These are phyloP conservation scores for Orgyia antiqua DNA, from an alignment of 2,888 invertebrate species.

Conservation along the genomic window DNA sequence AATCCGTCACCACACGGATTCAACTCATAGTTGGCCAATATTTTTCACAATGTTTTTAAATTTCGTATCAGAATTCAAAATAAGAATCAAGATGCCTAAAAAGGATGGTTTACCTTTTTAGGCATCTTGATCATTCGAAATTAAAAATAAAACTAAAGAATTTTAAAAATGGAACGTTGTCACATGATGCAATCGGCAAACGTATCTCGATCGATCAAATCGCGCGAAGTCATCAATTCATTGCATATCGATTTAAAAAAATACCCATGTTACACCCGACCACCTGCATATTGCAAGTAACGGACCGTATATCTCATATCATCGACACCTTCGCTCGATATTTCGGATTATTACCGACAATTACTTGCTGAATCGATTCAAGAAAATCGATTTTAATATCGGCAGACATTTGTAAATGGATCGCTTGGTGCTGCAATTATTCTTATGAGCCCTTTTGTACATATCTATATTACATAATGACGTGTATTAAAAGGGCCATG, in stretches of 20 bases:
- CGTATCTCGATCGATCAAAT: constrained; percentile 30
- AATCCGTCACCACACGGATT: too few species aligned
- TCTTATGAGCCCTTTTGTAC: constrained; percentile 25
- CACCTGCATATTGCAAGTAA: constrained; percentile 64
- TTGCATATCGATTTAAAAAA: constrained; percentile 39
- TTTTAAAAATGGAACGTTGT: constrained; percentile 9
- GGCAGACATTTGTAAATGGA: constrained; percentile 30
- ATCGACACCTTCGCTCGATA: constrained; percentile 55
- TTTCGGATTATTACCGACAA: constrained; percentile 56
- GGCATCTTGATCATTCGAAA: too few species aligned
- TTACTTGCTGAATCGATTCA: constrained; percentile 53
- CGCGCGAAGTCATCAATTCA: constrained; percentile 39
- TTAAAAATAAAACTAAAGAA: too few species aligned
- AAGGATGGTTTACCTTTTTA: too few species aligned
- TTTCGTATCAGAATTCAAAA: too few species aligned
- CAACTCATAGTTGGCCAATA: too few species aligned
- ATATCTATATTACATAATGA: constrained; percentile 22
- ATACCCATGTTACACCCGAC: constrained; percentile 35
- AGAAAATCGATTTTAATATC: constrained; percentile 37
- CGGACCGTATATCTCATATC: constrained; percentile 50
- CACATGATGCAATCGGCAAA: constrained; percentile 25
- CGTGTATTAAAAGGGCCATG: constrained; percentile 20
- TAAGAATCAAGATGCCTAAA: too few species aligned
- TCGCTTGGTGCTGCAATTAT: constrained; percentile 26
- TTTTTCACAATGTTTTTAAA: too few species aligned